Evolutionary conservation across 2,113 vertebrate species (phyloP), one percentile per base, ranked within the genome.

Genomic region (Pao palembangensis): DNA sequence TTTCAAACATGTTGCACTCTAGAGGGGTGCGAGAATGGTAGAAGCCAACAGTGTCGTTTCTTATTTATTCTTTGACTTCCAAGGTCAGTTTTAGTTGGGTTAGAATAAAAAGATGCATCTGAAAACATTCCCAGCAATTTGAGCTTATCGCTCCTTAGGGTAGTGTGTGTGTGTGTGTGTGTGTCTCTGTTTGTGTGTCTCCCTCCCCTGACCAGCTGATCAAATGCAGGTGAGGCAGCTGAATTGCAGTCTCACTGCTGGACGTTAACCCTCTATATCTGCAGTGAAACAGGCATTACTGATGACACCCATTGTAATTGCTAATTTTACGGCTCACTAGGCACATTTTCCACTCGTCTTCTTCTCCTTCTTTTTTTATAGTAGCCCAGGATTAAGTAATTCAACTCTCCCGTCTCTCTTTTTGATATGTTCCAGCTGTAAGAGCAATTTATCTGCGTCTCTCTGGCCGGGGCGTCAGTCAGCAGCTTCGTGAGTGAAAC

Each of bases 201-300:
- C 64, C 88, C 87, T 90, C 80, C 80, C 81, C 90, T 88, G 84
- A 85, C 84, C 2, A 82, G 70, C 81, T 92, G 93, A 93, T 91
- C 93, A 93, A 94, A 93, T 91, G 91, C 91, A 95, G 93, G 94
- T 95, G 91, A 92, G 93, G 89, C 82, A 86, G 90, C 91, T 94
- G 92, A 94, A 94, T 93, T 92, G 92, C 88, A 93, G 93, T 93
- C 91, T 92, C 90, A 91, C 51, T 58, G 90, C 90, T 90, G 89
- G 89, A 93, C 90, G 88, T 93, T 94, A 94, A 94, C 92, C 91
- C 92, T 88, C 91, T 92, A 93, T 92, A 94, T 94, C 92, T 93
- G 92, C 87, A 87, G 92, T 94, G 93, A 94, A 96, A 94, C 91
- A 93, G 92, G 94, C 95, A 98, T 96, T 96, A 96, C 94, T 91